A percentile compares a stretch with the other conserved stretches of the same genome.
These are phyloP conservation scores for Eleginops maclovinus DNA, from an alignment of 2,113 vertebrate species.

Conservation along the genomic window DNA sequence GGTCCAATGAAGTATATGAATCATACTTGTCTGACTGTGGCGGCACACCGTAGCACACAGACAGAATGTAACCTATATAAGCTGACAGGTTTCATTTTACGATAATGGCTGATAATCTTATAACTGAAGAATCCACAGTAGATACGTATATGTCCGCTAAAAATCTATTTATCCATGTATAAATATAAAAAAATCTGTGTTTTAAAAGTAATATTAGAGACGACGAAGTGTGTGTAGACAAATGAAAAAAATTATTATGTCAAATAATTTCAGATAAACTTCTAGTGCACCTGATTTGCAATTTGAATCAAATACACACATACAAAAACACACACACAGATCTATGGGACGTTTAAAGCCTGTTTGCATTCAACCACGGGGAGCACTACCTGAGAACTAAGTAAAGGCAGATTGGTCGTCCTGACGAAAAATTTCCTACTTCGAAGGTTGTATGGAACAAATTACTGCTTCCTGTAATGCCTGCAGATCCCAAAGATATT, in stretches of 20 bases:
- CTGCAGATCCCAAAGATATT: conserved; percentile 79
- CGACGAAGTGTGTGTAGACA: neutral
- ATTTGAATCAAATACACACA: conserved; percentile 5
- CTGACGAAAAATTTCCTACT: conserved; percentile 72
- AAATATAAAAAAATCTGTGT: neutral
- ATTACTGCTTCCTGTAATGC: conserved; percentile 76
- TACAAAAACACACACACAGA: neutral
- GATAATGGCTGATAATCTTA: neutral
- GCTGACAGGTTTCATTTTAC: conserved; percentile 16
- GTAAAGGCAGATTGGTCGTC: conserved; percentile 70
- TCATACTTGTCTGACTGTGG: neutral
- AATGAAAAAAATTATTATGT: neutral
- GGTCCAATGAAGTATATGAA: conserved; percentile 2
- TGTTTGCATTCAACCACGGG: conserved; percentile 54
- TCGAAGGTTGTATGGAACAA: conserved; percentile 76
- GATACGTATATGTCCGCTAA: neutral
- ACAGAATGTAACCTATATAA: neutral
- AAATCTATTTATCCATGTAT: neutral
- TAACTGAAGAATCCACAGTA: neutral
- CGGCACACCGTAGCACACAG: neutral
- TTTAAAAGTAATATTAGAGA: neutral
- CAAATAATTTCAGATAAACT: neutral
- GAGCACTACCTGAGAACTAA: conserved; percentile 73
- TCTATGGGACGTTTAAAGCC: conserved; percentile 26
- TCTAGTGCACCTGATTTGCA: neutral